Evolutionary conservation across 2,113 vertebrate genomes (phyloP).

Genomic region (Diadophis punctatus): DNA sequence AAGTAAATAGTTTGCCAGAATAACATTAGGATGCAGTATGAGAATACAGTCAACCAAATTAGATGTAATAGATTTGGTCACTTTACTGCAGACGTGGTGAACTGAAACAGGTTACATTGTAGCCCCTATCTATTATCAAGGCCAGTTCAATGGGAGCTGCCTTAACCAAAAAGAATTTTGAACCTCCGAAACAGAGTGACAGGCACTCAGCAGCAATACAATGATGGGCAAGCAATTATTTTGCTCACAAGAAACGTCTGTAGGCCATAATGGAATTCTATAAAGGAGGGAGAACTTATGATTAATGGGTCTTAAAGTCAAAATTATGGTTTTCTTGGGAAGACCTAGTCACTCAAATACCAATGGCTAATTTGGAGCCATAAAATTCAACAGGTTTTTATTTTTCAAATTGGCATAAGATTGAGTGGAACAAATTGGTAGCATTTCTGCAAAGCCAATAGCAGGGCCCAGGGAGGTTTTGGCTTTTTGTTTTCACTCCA

Average conservation of each 20-base stretch:
- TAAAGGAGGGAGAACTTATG: neutral
- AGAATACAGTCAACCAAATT: neutral
- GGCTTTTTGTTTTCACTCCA: neutral
- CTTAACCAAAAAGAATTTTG: neutral
- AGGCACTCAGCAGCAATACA: neutral
- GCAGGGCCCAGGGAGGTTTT: neutral
- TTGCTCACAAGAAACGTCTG: neutral
- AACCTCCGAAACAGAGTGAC: neutral
- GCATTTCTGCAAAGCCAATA: neutral
- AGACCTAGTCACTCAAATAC: neutral
- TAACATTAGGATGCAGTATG: neutral
- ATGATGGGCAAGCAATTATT: neutral
- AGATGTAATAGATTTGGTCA: neutral
- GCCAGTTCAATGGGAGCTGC: neutral
- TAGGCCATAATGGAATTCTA: neutral
- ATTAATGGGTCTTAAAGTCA: neutral
- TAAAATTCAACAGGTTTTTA: neutral
- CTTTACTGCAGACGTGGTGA: neutral
- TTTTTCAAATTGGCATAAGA: neutral
- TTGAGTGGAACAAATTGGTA: neutral
- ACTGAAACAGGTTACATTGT: neutral
- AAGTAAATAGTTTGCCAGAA: neutral
- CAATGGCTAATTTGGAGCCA: neutral
- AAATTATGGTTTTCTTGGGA: neutral
- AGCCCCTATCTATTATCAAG: neutral